Percentiles rank a stretch among this genome's conserved stretches.
Evolutionary conservation across 2,113 vertebrate species (phyloP).

Genomic region (Theropithecus gelada): DNA sequence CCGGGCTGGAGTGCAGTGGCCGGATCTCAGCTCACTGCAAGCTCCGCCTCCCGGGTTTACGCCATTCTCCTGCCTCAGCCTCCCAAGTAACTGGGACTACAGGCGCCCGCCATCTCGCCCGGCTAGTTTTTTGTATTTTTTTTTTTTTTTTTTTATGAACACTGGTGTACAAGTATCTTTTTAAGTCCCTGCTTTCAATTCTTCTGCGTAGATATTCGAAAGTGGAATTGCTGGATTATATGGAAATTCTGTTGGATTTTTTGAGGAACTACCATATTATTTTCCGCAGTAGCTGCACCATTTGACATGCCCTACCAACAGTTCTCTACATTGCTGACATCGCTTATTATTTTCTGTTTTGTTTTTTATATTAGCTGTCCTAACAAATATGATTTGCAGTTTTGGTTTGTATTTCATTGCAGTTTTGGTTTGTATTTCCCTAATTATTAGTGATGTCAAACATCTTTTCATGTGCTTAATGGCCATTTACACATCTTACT

Average conservation of each 20-base stretch:
- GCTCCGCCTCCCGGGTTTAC: too few species aligned
- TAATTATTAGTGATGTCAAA: neutral
- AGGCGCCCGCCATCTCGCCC: too few species aligned
- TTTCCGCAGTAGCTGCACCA: neutral
- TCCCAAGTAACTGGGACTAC: too few species aligned
- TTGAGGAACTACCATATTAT: neutral
- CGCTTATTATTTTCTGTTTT: neutral
- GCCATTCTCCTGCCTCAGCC: too few species aligned
- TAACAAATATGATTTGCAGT: neutral
- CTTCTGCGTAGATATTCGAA: neutral
- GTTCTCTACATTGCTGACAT: neutral
- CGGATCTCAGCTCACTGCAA: too few species aligned
- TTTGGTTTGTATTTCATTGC: neutral
- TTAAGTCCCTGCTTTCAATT: neutral
- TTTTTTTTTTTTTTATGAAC: too few species aligned
- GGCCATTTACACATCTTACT: neutral
- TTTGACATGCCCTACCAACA: neutral
- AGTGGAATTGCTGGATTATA: neutral
- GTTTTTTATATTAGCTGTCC: neutral
- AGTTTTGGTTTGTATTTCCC: neutral
- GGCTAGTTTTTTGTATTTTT: too few species aligned
- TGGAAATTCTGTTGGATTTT: neutral
- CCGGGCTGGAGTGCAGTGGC: too few species aligned
- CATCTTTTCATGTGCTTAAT: neutral
- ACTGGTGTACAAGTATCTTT: neutral